Percentiles rank a stretch among this genome's conserved stretches.
Conservation (phyloP, 2,888 invertebrate species). For the Tridacna crocea region DNA sequence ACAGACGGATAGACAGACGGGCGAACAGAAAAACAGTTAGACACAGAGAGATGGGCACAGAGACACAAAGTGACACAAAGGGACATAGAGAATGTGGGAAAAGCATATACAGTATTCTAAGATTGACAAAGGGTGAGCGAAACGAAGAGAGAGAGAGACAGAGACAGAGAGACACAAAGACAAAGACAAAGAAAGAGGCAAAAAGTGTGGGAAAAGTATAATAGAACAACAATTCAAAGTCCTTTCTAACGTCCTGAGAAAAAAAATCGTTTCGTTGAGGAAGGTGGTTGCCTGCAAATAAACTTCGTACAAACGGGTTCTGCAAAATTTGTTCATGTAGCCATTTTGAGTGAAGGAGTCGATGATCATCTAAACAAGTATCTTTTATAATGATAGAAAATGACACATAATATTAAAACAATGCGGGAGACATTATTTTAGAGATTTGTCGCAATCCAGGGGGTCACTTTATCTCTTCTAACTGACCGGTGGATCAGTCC, state of each 20-base stretch:
- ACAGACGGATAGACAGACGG: not conserved
- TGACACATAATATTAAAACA: not conserved
- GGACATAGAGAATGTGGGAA: not conserved
- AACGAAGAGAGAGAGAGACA: not conserved
- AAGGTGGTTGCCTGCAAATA: too few relatives aligned
- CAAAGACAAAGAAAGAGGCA: too few relatives aligned
- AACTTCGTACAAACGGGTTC: too few relatives aligned
- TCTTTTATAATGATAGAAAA: not conserved
- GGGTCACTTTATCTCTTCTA: not conserved
- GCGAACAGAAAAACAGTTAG: not conserved
- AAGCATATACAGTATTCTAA: not conserved
- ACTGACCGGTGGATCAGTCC: conserved; percentile 16
- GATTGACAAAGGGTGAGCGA: not conserved
- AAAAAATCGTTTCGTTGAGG: too few relatives aligned
- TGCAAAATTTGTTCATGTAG: too few relatives aligned
- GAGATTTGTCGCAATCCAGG: conserved; percentile 2
- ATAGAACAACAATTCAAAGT: not conserved
- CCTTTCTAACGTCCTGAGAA: too few relatives aligned
- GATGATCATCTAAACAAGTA: too few relatives aligned
- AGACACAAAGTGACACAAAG: not conserved
- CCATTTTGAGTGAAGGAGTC: too few relatives aligned
- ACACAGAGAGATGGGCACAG: not conserved
- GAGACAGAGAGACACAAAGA: too few relatives aligned
- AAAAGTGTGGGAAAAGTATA: not conserved
- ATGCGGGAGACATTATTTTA: conserved; percentile 7